These are phyloP conservation scores for Saxidomus purpurata DNA, from an alignment of 1,140 invertebrate species.

Conservation along the genomic window DNA sequence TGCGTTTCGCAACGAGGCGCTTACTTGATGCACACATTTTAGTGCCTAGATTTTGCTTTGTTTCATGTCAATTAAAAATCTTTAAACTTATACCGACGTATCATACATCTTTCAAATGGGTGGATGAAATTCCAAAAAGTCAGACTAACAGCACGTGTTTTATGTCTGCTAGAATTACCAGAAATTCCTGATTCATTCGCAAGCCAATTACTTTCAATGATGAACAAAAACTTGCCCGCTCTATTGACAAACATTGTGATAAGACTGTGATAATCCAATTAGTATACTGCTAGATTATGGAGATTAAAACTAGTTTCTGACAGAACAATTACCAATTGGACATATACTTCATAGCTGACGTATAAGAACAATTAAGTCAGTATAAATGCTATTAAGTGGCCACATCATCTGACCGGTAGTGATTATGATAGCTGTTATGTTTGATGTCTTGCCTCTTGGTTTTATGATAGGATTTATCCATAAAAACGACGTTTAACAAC, in stretches of 20 bases:
- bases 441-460: too few relatives aligned
- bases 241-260: slow-evolving; percentile 46
- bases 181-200: not conserved
- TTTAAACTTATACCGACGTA: slow-evolving; percentile 20
- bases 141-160: slow-evolving; percentile 16
- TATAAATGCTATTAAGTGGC: not conserved
- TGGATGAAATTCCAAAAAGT: slow-evolving; percentile 42
- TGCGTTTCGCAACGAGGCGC: too few relatives aligned
- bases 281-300: not conserved
- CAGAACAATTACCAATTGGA: slow-evolving; percentile 20
- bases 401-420: too few relatives aligned
- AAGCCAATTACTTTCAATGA: slow-evolving; percentile 11
- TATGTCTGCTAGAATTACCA: slow-evolving; percentile 22
- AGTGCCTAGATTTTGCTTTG: not conserved
- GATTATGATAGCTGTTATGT: too few relatives aligned
- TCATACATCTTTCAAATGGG: slow-evolving; percentile 36
- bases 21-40: too few relatives aligned
- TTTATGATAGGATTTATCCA: too few relatives aligned
- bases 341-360: not conserved
- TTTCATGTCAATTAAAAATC: not conserved
- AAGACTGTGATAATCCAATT: slow-evolving; percentile 34
- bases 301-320: slow-evolving; percentile 39
- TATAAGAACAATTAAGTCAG: not conserved
- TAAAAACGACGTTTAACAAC: too few relatives aligned
- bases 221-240: slow-evolving; percentile 2